These are phyloP conservation scores for Eudyptes chrysolophus DNA, from an alignment of 2,113 vertebrate genomes.

Conservation along the genomic window DNA sequence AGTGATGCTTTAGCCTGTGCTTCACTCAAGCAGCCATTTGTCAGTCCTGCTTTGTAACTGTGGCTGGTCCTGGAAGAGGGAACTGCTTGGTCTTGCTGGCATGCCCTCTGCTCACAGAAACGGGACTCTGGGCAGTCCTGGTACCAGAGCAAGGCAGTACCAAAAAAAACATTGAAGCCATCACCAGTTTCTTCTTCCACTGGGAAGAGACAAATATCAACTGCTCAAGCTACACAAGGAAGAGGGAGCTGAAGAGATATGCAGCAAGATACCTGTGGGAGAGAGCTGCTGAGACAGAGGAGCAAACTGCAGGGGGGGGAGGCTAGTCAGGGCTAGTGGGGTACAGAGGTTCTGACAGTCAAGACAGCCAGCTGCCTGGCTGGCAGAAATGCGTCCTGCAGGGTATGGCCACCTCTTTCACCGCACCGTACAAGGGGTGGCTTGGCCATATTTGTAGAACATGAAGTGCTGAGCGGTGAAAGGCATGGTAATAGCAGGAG, in stretches of 20 bases:
- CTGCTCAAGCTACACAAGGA: background rate
- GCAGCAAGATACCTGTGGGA: background rate
- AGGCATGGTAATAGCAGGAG: background rate
- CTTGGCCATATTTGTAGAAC: background rate
- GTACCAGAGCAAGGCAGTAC: background rate
- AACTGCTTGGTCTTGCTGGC: background rate
- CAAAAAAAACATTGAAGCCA: background rate
- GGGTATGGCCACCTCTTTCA: background rate
- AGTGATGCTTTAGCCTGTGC: background rate
- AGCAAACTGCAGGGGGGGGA: background rate
- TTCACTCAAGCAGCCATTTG: background rate
- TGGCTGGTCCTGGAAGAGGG: background rate
- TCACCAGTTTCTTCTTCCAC: background rate
- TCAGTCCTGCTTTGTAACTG: background rate
- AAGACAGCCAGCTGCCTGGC: background rate
- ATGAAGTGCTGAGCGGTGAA: background rate
- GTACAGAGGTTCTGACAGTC: background rate
- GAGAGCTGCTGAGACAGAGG: background rate
- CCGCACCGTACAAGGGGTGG: background rate
- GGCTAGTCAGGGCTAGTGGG: background rate
- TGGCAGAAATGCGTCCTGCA: background rate
- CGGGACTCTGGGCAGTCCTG: background rate
- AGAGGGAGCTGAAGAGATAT: background rate
- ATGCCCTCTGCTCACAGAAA: background rate
- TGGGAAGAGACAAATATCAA: background rate